These are phyloP conservation scores for Glaucidium brasilianum DNA, from an alignment of 2,113 vertebrate species.

Conservation along the genomic window DNA sequence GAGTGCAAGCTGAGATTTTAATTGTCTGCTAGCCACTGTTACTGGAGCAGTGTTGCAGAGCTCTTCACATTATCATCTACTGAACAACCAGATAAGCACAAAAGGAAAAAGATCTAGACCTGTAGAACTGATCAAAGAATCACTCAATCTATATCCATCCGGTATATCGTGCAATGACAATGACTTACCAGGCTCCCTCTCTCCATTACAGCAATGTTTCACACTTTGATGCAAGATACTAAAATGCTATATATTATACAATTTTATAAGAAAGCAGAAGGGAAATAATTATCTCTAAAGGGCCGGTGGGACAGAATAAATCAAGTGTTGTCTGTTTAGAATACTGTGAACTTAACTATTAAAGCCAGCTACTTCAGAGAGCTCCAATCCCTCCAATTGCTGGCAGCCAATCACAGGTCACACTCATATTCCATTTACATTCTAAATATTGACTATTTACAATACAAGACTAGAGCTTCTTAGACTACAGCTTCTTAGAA, in stretches of 20 bases:
- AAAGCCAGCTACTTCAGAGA: neutral
- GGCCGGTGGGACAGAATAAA: neutral
- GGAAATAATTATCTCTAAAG: neutral
- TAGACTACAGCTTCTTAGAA: neutral
- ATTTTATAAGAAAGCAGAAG: neutral
- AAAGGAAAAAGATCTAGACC: neutral
- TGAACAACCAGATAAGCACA: neutral
- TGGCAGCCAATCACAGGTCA: neutral
- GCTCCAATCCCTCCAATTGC: neutral
- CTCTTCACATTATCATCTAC: neutral
- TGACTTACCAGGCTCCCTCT: neutral
- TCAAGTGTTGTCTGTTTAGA: neutral
- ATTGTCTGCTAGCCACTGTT: neutral
- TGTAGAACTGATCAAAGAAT: neutral
- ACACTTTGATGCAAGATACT: neutral
- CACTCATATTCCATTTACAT: neutral
- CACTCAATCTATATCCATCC: neutral
- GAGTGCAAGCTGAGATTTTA: neutral
- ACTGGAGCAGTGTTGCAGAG: neutral
- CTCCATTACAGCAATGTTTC: neutral
- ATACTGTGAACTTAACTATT: neutral
- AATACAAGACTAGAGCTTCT: neutral
- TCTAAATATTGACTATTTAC: neutral
- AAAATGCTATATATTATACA: neutral
- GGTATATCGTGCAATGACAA: fast-evolving